phyloP scores from a whole-genome alignment of 2,888 invertebrate species.

The Euproctis similis region DNA sequence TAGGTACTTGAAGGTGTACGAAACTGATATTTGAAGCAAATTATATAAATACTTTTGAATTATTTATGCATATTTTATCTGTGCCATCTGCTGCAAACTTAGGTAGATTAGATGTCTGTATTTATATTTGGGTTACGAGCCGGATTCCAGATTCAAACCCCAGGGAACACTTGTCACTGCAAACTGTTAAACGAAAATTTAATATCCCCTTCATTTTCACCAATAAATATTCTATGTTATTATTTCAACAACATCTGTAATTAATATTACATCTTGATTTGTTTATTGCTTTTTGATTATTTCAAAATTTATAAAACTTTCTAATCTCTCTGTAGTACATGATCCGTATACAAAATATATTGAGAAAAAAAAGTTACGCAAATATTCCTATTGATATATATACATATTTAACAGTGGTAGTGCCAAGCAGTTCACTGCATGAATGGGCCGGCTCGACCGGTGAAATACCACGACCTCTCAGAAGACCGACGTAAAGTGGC shows the following conservation, averaged over 20 bases:
- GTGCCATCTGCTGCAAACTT: conserved; percentile 50
- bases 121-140: conserved; percentile 51
- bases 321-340: too few relatives aligned
- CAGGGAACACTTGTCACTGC: conserved; percentile 35
- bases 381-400: too few relatives aligned
- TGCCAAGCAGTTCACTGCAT: too few relatives aligned
- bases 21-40: too few relatives aligned
- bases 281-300: conserved; percentile 5
- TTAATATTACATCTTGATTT: conserved; percentile 12
- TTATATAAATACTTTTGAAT: too few relatives aligned
- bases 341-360: too few relatives aligned
- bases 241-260: conserved; percentile 17
- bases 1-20: too few relatives aligned
- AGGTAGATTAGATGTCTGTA: conserved; percentile 36
- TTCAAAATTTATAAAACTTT: not conserved
- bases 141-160: conserved; percentile 24
- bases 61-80: conserved; percentile 28
- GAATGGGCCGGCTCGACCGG: too few relatives aligned
- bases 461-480: too few relatives aligned
- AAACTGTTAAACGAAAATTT: conserved; percentile 55
- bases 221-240: conserved; percentile 28
- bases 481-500: too few relatives aligned
- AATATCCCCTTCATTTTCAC: conserved; percentile 36
- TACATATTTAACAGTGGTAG: too few relatives aligned
- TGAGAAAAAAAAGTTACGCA: too few relatives aligned